These are phyloP conservation scores for Tetranychus truncatus DNA, from an alignment of 2,888 invertebrate genomes.

Conservation along the genomic window DNA sequence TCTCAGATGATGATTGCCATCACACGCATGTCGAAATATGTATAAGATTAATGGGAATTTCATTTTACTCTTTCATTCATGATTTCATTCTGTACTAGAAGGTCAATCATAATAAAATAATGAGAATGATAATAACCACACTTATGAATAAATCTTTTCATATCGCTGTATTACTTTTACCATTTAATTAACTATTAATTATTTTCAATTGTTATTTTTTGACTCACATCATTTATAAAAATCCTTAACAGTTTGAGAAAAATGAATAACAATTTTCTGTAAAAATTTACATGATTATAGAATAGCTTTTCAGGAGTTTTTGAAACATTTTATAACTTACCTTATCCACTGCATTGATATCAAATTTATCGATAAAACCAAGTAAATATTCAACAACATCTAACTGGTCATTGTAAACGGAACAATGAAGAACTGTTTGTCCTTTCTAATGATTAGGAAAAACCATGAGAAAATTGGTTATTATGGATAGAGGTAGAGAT, in stretches of 20 bases:
- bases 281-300: background rate
- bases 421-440: conserved; percentile 51
- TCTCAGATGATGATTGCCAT: background rate
- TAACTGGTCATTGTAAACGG: conserved; percentile 48
- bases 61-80: background rate
- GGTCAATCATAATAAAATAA: background rate
- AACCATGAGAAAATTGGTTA: conserved; percentile 9
- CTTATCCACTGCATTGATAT: conserved; percentile 44
- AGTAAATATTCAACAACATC: conserved; percentile 47
- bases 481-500: background rate
- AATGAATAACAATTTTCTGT: background rate
- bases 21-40: background rate
- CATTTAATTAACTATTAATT: background rate
- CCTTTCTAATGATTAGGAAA: conserved; percentile 29
- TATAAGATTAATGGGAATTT: background rate
- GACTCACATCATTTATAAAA: background rate
- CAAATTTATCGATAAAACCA: conserved; percentile 43
- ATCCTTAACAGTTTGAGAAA: background rate
- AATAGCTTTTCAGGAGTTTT: no score
- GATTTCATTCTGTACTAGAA: background rate
- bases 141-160: background rate
- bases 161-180: background rate
- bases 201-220: background rate
- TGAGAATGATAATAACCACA: background rate
- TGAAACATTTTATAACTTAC: conserved; percentile 29